Evolutionary conservation across 1,140 invertebrate genomes (phyloP), one percentile per base, ranked within the genome.

Genomic region (Drosophila sp.): DNA sequence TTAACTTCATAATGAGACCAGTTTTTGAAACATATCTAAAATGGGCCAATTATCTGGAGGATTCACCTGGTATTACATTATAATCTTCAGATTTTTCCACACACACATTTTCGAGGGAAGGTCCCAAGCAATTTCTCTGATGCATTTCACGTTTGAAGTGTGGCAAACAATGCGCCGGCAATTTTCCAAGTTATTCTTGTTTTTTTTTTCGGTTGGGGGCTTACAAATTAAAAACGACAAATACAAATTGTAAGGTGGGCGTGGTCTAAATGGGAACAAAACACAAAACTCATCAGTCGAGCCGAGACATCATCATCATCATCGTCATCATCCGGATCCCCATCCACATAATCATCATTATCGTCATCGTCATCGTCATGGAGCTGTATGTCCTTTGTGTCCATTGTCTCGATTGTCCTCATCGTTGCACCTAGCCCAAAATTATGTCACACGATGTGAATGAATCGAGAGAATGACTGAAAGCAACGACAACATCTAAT

Each of bases 211-310:
- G 5, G 6, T 47, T 47, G 55, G 55, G 55, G 55, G 55, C 65
- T 73, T 70, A 77, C 80, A 89, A 87, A 87, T 87, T 87, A 87
- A 87, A 83, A 89, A 83, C 84, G 84, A 87, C 84, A 87, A 87
- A 83, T 79, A 67, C 74, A 78, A 87, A 83, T 86, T 72, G 72
- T 25, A 50, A 50, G 44, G 1, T 76, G 79, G 82, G 83, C 83
- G 83, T 87, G 72, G 83, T 58, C 63, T 65, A 25, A 56, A 44
- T 30, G 44, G 54, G 67, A 79, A 79, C 77, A 80, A 83, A 82
- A 66, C 56, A 54, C 56, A 61, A 86, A 87, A 86, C 79, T 86
- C 82, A 86, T 87, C 83, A 87, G 83, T 76, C 63, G 71, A 57
- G 44, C 7, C 33, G 72, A 66, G 70, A 68, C 76, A 70, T 68